Conservation (phyloP, 2,113 vertebrate species). For the Sterna hirundo region DNA sequence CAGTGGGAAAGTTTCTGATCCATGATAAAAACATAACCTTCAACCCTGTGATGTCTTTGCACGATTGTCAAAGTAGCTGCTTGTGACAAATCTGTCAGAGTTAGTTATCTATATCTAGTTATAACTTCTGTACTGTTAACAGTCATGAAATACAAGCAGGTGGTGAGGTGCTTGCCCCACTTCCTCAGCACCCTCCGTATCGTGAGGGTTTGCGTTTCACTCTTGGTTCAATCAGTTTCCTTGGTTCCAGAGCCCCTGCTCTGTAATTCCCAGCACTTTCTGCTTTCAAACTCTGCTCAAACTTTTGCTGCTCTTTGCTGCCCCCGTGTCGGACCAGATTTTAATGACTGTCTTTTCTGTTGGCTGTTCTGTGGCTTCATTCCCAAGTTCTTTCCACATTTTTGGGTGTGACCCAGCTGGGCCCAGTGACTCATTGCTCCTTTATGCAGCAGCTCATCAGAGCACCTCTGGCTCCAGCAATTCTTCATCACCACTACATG, state of each 20-base stretch:
- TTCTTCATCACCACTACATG: not conserved
- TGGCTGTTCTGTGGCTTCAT: not conserved
- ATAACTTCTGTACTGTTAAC: not conserved
- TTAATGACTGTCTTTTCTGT: not conserved
- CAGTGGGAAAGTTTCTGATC: not conserved
- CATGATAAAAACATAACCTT: not conserved
- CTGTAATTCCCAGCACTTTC: not conserved
- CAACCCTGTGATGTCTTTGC: not conserved
- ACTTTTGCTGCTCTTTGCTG: constrained; percentile 26
- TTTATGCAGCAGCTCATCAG: not conserved
- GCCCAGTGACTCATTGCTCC: constrained; percentile 24
- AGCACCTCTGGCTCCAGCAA: not conserved
- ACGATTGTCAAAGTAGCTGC: not conserved
- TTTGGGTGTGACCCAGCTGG: constrained; percentile 31
- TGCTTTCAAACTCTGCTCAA: not conserved
- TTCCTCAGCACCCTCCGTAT: not conserved
- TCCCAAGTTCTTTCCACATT: not conserved
- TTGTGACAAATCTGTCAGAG: not conserved
- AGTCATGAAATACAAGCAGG: not conserved
- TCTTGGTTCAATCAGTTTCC: not conserved
- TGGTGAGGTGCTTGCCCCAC: not conserved
- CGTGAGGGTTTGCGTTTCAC: not conserved
- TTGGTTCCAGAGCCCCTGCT: not conserved
- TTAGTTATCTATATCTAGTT: not conserved
- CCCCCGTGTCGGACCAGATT: not conserved